These are phyloP conservation scores for Thripadectes ignobilis DNA, from an alignment of 2,797 vertebrate species.

Conservation along the genomic window DNA sequence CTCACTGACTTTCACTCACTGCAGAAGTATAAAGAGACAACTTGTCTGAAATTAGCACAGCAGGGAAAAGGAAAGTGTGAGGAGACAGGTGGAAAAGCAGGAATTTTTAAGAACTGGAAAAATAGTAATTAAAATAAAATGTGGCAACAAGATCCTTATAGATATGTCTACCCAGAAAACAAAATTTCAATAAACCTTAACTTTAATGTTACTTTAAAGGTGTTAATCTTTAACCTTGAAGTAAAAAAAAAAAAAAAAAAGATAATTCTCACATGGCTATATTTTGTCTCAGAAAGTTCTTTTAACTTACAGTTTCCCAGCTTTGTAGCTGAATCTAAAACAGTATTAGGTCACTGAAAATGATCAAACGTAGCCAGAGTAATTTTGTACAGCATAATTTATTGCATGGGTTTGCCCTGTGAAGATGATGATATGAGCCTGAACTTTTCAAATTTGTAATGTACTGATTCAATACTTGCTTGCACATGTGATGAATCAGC, in stretches of 20 bases:
- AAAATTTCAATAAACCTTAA: background rate
- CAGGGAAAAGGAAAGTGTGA: background rate
- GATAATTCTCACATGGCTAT: fast-evolving
- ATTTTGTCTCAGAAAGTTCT: background rate
- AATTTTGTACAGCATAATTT: background rate
- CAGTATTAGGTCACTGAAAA: background rate
- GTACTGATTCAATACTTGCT: background rate
- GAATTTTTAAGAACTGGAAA: background rate
- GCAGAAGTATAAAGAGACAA: background rate
- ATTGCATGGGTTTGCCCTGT: background rate
- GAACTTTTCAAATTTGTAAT: background rate
- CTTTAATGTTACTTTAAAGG: background rate
- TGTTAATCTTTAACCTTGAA: background rate
- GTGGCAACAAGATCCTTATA: background rate
- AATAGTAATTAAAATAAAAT: background rate
- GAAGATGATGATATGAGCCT: background rate
- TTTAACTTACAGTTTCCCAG: background rate
- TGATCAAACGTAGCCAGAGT: background rate
- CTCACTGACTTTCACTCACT: background rate
- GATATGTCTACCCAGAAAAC: background rate
- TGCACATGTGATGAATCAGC: background rate
- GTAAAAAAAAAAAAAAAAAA: background rate
- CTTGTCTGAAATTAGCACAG: background rate
- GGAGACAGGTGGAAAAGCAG: background rate
- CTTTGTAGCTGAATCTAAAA: background rate